A percentile compares a stretch with the other conserved stretches of the same genome.
These are phyloP conservation scores for Loriculus beryllinus DNA, from an alignment of 2,797 vertebrate species.

Conservation along the genomic window DNA sequence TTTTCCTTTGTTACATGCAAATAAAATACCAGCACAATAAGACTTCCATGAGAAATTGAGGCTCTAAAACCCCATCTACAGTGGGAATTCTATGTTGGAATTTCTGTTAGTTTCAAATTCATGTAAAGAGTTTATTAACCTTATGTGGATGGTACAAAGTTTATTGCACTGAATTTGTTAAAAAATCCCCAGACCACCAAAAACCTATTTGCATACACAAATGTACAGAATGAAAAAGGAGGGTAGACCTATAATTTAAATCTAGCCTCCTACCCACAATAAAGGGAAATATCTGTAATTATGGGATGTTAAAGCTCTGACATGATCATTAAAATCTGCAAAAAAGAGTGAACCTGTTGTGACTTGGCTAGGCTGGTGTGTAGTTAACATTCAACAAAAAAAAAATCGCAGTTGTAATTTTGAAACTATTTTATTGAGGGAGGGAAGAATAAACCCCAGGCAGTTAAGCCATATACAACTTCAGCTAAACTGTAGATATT, in stretches of 20 bases:
- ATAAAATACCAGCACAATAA: not conserved
- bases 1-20: not conserved
- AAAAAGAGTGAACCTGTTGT: not conserved
- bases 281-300: conserved; percentile 27
- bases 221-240: conserved; percentile 10
- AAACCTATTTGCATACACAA: not conserved
- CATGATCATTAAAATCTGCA: conserved; percentile 16
- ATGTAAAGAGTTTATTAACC: not conserved
- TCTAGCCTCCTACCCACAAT: not conserved
- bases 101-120: not conserved
- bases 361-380: not conserved
- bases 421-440: conserved; percentile 21
- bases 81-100: not conserved
- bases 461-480: not conserved
- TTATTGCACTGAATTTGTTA: not conserved
- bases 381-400: conserved; percentile 37
- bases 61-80: not conserved
- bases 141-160: not conserved
- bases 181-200: not conserved
- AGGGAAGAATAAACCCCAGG: too few relatives aligned
- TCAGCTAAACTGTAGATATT: conserved; percentile 28
- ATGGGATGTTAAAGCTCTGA: conserved; percentile 25
- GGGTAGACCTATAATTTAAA: not conserved
- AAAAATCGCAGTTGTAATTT: conserved; percentile 40
- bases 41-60: not conserved